Base-by-base conservation (phyloP, 1,140 invertebrate species). In the Chionoecetes opilio region DNA sequence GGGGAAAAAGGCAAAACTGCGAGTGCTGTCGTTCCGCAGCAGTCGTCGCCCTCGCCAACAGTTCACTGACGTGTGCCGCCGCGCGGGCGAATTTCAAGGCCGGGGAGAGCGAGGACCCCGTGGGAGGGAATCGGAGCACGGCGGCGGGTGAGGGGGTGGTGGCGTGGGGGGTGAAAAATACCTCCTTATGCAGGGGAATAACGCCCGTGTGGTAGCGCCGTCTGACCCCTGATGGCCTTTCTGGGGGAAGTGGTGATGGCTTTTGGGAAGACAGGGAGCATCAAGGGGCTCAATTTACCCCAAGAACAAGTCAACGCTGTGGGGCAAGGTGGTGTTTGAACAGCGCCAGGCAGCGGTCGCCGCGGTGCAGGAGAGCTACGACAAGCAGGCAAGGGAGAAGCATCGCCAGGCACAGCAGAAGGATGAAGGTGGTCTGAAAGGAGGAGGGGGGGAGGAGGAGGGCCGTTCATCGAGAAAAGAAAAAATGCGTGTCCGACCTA, bases 101-200 rank as follows among this genome's bases (percentile, higher is more conserved):
- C 5, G 92, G 87, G 82, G 92, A 93, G 53, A 93, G 92, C 46
- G 92, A 93, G 17, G 92, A 93, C 29, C 26, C 32, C n/a, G 46
- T 93, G 32, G 82, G n/a, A n/a, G 92, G 8, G 34, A 14, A 21
- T 31, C 82, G 46, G 82, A 34, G 6, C 31, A 53, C 37, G 35
- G 41, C 21, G 41, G n/a, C n/a, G 92, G 41, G 38, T 41, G 92
- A n/a, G 84, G 82, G 26, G 38, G 86, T 8, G 17, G 86, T 29
- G 84, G 82, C n/a, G 84, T 41, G 3, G 92, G 92, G 5, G 92
- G 92, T 8, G 37, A 26, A 11, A 35, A 21, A 0, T 11, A 85
- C 46, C 2, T 93, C 8, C 86, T 93, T 11, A 93, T 93, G 92
- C 92, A 82, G 21, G 82, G 31, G 3, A 84, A 93, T 29, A 87